phyloP scores from a whole-genome alignment of 2,113 vertebrate genomes.

The Hippoglossus stenolepis region DNA sequence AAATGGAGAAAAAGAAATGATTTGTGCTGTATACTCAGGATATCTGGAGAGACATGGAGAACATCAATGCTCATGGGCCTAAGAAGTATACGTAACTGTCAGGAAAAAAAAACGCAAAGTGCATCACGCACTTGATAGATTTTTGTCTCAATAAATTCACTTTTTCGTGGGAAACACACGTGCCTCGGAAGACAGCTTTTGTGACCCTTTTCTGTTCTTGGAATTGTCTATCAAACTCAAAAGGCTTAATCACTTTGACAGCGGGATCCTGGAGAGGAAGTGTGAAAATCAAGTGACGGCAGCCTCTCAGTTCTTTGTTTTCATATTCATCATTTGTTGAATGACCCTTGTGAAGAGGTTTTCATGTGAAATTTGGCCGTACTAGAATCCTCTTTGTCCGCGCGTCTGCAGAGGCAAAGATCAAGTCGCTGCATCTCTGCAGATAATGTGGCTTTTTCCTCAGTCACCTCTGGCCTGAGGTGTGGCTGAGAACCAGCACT shows the following conservation, averaged over 20 bases:
- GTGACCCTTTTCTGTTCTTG: slow-evolving; percentile 84
- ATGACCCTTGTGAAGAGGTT: slow-evolving; percentile 57
- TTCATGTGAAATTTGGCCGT: slow-evolving; percentile 43
- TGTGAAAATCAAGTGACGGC: slow-evolving; percentile 41
- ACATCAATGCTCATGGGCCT: slow-evolving; percentile 86
- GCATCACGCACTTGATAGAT: slow-evolving; percentile 91
- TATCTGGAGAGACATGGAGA: slow-evolving; percentile 88
- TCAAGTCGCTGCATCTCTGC: slow-evolving; percentile 35
- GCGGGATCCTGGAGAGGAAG: slow-evolving; percentile 65
- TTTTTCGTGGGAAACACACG: slow-evolving; percentile 88
- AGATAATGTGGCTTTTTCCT: slow-evolving; percentile 34
- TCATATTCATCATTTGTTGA: slow-evolving; percentile 20
- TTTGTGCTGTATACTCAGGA: slow-evolving; percentile 97
- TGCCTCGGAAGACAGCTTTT: slow-evolving; percentile 94
- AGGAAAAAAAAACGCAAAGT: slow-evolving; percentile 78
- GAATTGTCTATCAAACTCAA: slow-evolving; percentile 72
- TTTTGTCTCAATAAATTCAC: slow-evolving; percentile 96
- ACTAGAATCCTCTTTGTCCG: slow-evolving; percentile 45
- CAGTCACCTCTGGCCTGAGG: slow-evolving; percentile 40
- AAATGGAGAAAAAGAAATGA: slow-evolving; percentile 75
- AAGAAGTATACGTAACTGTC: slow-evolving; percentile 89
- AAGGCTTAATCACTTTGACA: slow-evolving; percentile 70
- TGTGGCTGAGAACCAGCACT: slow-evolving; percentile 34
- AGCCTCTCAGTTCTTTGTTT: slow-evolving; percentile 57
- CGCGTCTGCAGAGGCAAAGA: not conserved